Conservation (phyloP, 2,113 vertebrate species). For the Sialia sialis region DNA sequence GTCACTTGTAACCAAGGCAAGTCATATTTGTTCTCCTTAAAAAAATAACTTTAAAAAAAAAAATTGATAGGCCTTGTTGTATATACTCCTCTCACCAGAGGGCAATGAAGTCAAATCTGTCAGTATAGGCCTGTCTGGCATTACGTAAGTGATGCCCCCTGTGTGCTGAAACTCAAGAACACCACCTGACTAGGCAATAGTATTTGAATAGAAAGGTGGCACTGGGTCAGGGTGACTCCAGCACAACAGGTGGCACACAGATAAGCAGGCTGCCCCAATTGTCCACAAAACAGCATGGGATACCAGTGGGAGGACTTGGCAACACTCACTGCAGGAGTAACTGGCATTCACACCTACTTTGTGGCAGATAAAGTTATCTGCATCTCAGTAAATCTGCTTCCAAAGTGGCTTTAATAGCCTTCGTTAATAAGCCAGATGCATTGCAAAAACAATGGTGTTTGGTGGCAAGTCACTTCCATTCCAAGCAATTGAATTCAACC, state of each 20-base stretch:
- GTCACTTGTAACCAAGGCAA: background rate
- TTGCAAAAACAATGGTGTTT: background rate
- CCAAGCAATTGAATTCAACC: background rate
- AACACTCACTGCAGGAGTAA: background rate
- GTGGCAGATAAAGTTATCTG: slow-evolving; percentile 14
- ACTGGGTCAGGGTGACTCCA: slow-evolving; percentile 28
- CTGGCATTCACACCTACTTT: slow-evolving; percentile 32
- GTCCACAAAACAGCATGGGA: background rate
- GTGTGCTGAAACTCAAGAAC: background rate
- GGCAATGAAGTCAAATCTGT: slow-evolving; percentile 38
- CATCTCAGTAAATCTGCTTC: slow-evolving; percentile 1
- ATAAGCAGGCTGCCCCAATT: background rate
- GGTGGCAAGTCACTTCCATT: background rate
- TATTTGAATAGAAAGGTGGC: slow-evolving; percentile 26
- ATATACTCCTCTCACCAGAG: slow-evolving; percentile 39
- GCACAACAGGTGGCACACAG: slow-evolving; percentile 34
- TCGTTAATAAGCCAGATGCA: background rate
- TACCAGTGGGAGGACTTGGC: background rate
- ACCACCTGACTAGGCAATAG: background rate
- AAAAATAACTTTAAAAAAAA: background rate
- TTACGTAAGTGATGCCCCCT: background rate
- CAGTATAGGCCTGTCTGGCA: background rate
- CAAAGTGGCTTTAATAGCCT: background rate
- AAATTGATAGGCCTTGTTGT: background rate
- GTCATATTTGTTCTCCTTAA: background rate